Base-by-base conservation (phyloP, 2,888 invertebrate species). In the Himalopsyche anomala region DNA sequence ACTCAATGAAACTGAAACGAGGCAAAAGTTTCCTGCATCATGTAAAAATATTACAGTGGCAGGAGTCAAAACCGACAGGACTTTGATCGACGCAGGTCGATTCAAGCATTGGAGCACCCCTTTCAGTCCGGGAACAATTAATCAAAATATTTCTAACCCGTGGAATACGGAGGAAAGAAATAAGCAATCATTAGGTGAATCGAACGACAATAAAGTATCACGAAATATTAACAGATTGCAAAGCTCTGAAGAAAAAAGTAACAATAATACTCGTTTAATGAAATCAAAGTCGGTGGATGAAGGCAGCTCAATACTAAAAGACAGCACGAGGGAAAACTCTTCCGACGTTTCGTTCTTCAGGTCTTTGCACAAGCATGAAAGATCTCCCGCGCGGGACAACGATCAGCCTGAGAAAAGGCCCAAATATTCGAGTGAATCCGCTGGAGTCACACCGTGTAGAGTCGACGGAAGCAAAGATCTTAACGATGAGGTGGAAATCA, bases 341-440 rank as follows among this genome's bases (percentile, higher is more conserved):
- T 62, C 62, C 28, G 62, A 62, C 4, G 62, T 62, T 19, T 19
- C n/a, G n/a, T 62, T 28, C 38, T 69, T 28, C 38, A 84, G 86
- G 69, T 36, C 82, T 12, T 28, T 80, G 5, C 84, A 81, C 36
- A 89, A 89, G 79, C 89, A 89, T 80, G 89, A 89, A 80, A 81
- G 89, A 17, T 87, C 85, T 84, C 85, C 86, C 83, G 81, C 83
- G n/a, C 40, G 19, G 38, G 90, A 90, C 12, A 91, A 90, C n/a
- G 91, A 92, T 2, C 90, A 91, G 89, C 90, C 92, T 2, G 89
- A 92, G 19, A 91, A 92, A 11, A 89, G 90, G 51, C 86, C 91
- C 5, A 89, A 89, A 6, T 89, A 83, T 40, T 88, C 90, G 17
- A 86, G 80, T 9, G 85, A 84, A 54, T 84, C 85, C 62, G 80